Evolutionary conservation across 2,113 vertebrate genomes (phyloP), one percentile per base, ranked within the genome.

Genomic region (Limanda limanda): DNA sequence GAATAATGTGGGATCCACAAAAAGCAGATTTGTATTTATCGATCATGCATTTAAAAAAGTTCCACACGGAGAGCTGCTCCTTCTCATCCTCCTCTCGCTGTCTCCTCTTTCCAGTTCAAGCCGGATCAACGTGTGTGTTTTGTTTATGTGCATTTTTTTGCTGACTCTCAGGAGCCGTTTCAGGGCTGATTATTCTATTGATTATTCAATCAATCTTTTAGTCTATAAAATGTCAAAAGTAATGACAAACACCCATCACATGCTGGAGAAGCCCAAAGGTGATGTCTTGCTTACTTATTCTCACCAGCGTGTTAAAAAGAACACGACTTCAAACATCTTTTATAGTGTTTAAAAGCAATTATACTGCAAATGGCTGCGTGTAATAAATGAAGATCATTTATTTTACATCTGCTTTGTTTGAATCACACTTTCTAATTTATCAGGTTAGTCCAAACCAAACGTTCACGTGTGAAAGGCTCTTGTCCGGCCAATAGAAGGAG

Each of bases 151-250:
- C 11, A 14, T 48, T 51, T 74, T 72, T 66, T 15, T 70, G 81
- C 61, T 75, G 66, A 71, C 71, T 45, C 51, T 72, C 62, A 23
- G 63, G 62, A 12, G 7, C 31, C 60, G 71, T 76, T 71, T 76
- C 67, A 75, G 57, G 57, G 71, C 67, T 75, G 62, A 79, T 76
- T 68, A 52, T 79, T 79, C 40, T 52, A 75, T 75, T 68, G 71
- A 83, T 83, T 51, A 57, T 25, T 71, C 81, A 55, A 14, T 83
- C 48, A 71, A 79, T 75, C 54, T 48, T 56, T 74, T 15, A 25
- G 65, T 70, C 75, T 37, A 74, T 83, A 74, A 74, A 60, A 74
- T 56, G 70, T 83, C 65, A 69, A 70, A 78, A 78, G 60, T 78
- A 65, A 69, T 74, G 79, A 82, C 25, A 51, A 68, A 71, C 1